These are phyloP conservation scores for Penelope pileata DNA, from an alignment of 2,113 vertebrate species.

Conservation along the genomic window DNA sequence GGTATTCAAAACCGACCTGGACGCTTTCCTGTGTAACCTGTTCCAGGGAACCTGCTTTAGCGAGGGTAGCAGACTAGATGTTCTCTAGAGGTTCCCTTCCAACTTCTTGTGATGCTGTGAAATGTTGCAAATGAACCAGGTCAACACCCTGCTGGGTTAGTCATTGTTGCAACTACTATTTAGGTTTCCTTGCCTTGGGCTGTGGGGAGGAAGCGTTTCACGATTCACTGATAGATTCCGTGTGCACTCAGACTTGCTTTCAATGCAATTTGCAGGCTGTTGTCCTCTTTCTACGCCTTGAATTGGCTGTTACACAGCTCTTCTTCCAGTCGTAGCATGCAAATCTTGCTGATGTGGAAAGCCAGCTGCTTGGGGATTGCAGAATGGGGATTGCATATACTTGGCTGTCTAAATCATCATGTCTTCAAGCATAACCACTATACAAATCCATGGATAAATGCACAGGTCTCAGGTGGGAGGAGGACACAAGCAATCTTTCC, in stretches of 20 bases:
- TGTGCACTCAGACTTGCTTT: neutral
- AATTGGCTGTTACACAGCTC: neutral
- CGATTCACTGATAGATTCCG: rapidly evolving
- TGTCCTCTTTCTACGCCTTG: neutral
- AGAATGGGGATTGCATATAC: neutral
- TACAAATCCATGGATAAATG: neutral
- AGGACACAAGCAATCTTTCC: neutral
- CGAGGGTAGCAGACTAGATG: too few species aligned
- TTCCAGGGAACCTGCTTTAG: too few species aligned
- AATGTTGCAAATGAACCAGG: neutral
- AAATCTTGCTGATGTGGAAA: neutral
- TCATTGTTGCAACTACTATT: neutral
- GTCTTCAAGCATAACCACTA: neutral
- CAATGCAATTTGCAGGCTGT: neutral
- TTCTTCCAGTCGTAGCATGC: neutral
- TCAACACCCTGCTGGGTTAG: neutral
- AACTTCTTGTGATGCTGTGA: too few species aligned
- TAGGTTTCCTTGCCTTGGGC: neutral
- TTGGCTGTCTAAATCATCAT: neutral
- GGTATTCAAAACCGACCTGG: too few species aligned
- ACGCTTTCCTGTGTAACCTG: too few species aligned
- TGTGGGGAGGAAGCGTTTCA: neutral
- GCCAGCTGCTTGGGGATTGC: neutral
- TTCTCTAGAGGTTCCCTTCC: too few species aligned
- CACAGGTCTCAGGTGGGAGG: neutral